phyloP scores from a whole-genome alignment of 2,888 invertebrate genomes.

The Mellilla xanthometata region DNA sequence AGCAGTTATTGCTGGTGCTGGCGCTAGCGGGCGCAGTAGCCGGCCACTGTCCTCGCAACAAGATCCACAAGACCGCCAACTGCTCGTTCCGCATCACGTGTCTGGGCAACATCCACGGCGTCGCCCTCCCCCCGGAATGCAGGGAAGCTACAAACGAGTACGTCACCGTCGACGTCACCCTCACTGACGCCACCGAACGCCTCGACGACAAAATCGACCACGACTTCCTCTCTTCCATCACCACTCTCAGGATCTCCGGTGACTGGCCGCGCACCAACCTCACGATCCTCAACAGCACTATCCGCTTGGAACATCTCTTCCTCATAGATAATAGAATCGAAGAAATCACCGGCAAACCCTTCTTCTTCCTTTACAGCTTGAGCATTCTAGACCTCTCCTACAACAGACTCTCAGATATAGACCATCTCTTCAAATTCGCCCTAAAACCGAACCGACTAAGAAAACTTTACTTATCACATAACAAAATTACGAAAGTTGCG shows the following conservation, averaged over 20 bases:
- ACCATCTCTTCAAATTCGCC: constrained; percentile 56
- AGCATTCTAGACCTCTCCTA: constrained; percentile 56
- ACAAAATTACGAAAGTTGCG: constrained; percentile 49
- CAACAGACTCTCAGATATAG: constrained; percentile 51
- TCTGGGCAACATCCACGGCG: constrained; percentile 40
- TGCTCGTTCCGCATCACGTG: constrained; percentile 57
- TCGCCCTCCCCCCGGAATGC: constrained; percentile 49
- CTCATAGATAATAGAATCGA: constrained; percentile 49
- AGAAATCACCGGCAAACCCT: constrained; percentile 46
- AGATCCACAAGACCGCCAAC: constrained; percentile 35
- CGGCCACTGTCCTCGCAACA: constrained; percentile 48
- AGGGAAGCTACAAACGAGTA: constrained; percentile 55
- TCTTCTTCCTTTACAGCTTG: constrained; percentile 47
- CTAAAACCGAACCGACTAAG: constrained; percentile 49
- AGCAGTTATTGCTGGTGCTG: constrained; percentile 35
- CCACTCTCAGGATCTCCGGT: constrained; percentile 49
- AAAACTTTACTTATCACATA: constrained; percentile 51
- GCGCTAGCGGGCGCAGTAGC: constrained; percentile 33
- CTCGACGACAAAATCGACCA: constrained; percentile 42
- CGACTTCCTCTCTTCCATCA: constrained; percentile 49
- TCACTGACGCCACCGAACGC: constrained; percentile 47
- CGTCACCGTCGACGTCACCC: constrained; percentile 49
- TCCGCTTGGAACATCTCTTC: constrained; percentile 46
- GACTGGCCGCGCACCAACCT: constrained; percentile 49
- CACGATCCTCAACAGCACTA: constrained; percentile 51